phyloP scores from a whole-genome alignment of 2,797 vertebrate genomes.

The Moxostoma hubbsi region DNA sequence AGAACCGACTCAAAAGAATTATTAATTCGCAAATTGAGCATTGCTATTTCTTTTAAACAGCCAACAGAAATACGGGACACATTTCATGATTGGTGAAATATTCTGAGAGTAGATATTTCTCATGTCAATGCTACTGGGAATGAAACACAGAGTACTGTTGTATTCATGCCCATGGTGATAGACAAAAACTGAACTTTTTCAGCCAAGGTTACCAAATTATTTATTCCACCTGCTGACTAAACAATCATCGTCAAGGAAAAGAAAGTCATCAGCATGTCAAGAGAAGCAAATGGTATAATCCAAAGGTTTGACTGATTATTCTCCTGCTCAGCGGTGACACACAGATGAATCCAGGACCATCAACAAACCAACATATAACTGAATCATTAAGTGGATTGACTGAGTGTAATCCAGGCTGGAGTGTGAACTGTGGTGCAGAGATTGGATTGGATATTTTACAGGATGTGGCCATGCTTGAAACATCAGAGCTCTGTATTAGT shows the following conservation, averaged over 20 bases:
- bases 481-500: too few relatives aligned
- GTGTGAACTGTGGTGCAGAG: neutral
- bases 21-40: too few relatives aligned
- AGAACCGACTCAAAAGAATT: too few relatives aligned
- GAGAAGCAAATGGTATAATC: neutral
- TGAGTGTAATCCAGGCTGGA: neutral
- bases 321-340: neutral
- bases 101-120: too few relatives aligned
- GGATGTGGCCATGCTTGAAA: neutral
- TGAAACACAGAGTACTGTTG: neutral
- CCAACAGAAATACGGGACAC: too few relatives aligned
- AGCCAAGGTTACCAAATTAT: too few relatives aligned
- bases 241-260: neutral
- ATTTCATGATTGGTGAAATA: too few relatives aligned
- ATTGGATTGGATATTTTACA: neutral
- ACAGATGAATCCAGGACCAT: neutral
- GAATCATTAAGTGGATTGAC: neutral
- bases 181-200: too few relatives aligned
- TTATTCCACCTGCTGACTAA: too few relatives aligned
- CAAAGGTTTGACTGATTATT: slow-evolving; percentile 4
- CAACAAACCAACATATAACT: neutral
- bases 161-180: neutral
- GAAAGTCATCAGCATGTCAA: neutral
- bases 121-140: too few relatives aligned
- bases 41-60: too few relatives aligned